These are phyloP conservation scores for Habropoda laboriosa DNA, from an alignment of 1,140 invertebrate genomes.

Conservation along the genomic window DNA sequence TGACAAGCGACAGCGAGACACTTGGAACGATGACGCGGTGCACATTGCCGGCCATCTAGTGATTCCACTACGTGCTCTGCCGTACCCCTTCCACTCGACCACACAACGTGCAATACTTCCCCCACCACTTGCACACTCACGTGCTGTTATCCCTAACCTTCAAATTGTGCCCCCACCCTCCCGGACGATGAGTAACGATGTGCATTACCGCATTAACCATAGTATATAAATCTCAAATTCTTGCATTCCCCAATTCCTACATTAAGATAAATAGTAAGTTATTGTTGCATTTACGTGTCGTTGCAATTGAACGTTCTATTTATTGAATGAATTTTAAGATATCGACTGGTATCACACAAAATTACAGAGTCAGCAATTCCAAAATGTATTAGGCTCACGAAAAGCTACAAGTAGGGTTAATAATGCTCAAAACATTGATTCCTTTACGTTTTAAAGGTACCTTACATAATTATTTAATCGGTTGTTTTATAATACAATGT, in stretches of 20 bases:
- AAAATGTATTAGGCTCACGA: neutral
- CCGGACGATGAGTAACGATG: conserved; percentile 10
- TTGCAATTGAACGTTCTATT: neutral
- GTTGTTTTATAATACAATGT: no score
- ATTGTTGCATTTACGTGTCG: neutral
- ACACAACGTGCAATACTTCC: conserved; percentile 34
- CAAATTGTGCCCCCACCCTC: neutral
- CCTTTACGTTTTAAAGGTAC: neutral
- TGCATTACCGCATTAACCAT: conserved; percentile 26
- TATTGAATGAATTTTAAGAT: neutral
- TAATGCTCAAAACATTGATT: neutral
- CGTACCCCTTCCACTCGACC: conserved; percentile 30
- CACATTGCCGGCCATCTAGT: conserved; percentile 72
- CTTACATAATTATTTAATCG: no score
- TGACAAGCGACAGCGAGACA: conserved; percentile 57
- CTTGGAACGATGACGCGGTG: conserved; percentile 70
- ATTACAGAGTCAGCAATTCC: neutral
- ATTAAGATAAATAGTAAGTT: neutral
- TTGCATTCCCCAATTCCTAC: neutral
- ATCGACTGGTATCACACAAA: neutral
- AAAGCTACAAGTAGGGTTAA: neutral
- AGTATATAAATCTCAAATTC: conserved; percentile 25
- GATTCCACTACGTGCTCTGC: conserved; percentile 52
- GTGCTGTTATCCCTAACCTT: conserved; percentile 22
- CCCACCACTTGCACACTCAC: conserved; percentile 5